Evolutionary conservation across 2,113 vertebrate genomes (phyloP), one percentile per base, ranked within the genome.

Genomic region (Irena cyanogastra): DNA sequence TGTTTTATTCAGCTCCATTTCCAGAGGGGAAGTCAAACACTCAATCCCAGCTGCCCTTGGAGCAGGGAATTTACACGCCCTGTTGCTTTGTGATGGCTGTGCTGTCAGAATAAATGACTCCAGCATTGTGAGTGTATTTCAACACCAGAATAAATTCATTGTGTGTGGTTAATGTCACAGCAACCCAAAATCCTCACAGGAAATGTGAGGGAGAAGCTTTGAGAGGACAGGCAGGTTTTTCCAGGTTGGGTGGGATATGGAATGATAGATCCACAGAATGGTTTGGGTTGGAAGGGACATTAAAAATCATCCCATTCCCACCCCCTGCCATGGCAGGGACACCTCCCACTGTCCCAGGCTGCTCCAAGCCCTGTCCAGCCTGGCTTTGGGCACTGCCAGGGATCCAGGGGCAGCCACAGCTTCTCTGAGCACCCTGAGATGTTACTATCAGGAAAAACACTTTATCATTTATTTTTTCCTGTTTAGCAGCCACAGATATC

Each of bases 61-160:
- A 96, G 71, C 66, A 90, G 80, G 65, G 75, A 86, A 61, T 53
- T 92, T 86, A 65, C 76, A 94, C 5, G 37, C 66, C 72, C 91
- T 68, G 83, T 68, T 93, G 96, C 91, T 93, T 83, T 95, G 53
- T 53, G 79, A 79, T 86, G 66, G 39, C 61, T 83, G 42, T 63
- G 53, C 69, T 93, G 79, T 83, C 89, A 90, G 65, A 95, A 94
- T 77, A 95, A 95, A 85, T 72, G 35, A 68, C 61, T 88, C 44
- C 44, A 49, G 56, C 20, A 0, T 17, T 78, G 71, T 22, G 91
- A 86, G 61, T 21, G n/a, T 69, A 83, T 86, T 88, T 93, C 89
- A 86, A 64, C 76, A 28, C 26, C 14, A 8, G 66, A 64, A 75
- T 72, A 74, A 90, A 88, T 88, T 59, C 44, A 20, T 64, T 76